A percentile compares a stretch with the other conserved stretches of the same genome.
Evolutionary conservation across 2,888 invertebrate species (phyloP).

Genomic region (Himalopsyche anomala): DNA sequence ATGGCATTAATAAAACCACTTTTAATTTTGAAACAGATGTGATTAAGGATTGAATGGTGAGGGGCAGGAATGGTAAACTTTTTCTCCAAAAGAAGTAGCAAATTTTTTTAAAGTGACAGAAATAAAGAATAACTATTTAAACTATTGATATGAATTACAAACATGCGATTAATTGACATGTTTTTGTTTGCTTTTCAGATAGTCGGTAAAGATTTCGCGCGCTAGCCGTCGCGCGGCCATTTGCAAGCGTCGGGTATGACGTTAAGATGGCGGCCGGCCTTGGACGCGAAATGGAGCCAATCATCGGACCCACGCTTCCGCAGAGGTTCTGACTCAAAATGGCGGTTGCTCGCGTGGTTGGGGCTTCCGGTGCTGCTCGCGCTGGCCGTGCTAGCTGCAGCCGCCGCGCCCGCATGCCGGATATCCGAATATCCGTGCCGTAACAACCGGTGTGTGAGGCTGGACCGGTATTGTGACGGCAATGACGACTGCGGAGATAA

Average conservation of each 20-base stretch:
- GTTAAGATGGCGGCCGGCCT: conserved; percentile 41
- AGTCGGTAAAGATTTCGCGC: conserved; percentile 48
- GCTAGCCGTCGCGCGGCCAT: conserved; percentile 44
- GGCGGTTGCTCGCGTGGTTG: conserved; percentile 47
- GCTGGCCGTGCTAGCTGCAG: conserved; percentile 68
- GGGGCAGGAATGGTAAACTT: too few relatives aligned
- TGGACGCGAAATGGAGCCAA: conserved; percentile 42
- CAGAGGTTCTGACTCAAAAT: conserved; percentile 27
- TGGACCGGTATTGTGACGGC: conserved; percentile 92
- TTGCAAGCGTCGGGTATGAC: conserved; percentile 32
- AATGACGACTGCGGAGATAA: conserved; percentile 89
- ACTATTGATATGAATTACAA: too few relatives aligned
- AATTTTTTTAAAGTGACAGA: too few relatives aligned
- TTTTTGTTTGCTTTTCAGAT: conserved; percentile 49
- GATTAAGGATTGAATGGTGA: too few relatives aligned
- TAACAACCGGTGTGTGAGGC: conserved; percentile 84
- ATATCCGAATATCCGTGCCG: conserved; percentile 87
- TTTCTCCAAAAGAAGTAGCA: too few relatives aligned
- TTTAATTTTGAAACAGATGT: too few relatives aligned
- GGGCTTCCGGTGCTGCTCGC: conserved; percentile 46
- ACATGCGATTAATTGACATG: background rate
- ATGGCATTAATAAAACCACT: too few relatives aligned
- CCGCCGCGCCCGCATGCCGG: conserved; percentile 80
- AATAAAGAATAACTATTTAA: too few relatives aligned
- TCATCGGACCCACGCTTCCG: background rate